A percentile compares a stretch with the other conserved stretches of the same genome.
phyloP scores from a whole-genome alignment of 2,888 invertebrate species.

The Drosophila limbata region DNA sequence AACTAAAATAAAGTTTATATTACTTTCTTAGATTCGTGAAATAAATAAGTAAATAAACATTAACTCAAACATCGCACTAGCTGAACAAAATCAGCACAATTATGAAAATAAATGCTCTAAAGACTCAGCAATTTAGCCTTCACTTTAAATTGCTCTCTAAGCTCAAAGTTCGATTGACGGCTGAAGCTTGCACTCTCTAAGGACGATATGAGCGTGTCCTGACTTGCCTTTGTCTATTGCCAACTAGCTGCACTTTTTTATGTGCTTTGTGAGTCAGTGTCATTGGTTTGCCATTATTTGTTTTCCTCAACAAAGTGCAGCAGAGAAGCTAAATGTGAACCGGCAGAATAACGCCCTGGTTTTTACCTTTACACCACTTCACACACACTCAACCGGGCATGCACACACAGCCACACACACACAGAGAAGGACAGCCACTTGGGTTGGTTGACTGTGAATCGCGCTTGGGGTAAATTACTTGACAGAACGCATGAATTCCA shows the following conservation, averaged over 20 bases:
- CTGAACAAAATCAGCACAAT: too few relatives aligned
- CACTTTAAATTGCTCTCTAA: background rate
- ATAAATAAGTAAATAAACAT: too few relatives aligned
- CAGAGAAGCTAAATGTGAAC: conserved; percentile 20
- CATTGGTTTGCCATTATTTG: conserved; percentile 20
- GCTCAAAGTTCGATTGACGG: background rate
- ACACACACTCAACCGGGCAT: conserved; percentile 18
- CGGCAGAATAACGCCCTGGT: conserved; percentile 18
- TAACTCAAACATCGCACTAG: too few relatives aligned
- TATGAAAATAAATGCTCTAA: too few relatives aligned
- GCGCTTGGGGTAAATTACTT: conserved; percentile 66
- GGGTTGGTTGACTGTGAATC: conserved; percentile 42
- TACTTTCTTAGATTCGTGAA: too few relatives aligned
- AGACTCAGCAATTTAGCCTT: too few relatives aligned
- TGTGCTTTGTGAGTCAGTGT: conserved; percentile 24
- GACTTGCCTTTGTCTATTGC: background rate
- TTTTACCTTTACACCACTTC: conserved; percentile 39
- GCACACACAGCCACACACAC: conserved; percentile 13
- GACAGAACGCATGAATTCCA: conserved; percentile 74
- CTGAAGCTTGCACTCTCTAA: background rate
- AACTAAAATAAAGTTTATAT: background rate
- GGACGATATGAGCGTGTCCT: background rate
- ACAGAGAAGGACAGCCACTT: conserved; percentile 37
- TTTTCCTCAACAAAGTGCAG: conserved; percentile 17
- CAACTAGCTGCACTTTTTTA: background rate